phyloP scores from a whole-genome alignment of 1,140 invertebrate genomes.

The Drosophila miranda region DNA sequence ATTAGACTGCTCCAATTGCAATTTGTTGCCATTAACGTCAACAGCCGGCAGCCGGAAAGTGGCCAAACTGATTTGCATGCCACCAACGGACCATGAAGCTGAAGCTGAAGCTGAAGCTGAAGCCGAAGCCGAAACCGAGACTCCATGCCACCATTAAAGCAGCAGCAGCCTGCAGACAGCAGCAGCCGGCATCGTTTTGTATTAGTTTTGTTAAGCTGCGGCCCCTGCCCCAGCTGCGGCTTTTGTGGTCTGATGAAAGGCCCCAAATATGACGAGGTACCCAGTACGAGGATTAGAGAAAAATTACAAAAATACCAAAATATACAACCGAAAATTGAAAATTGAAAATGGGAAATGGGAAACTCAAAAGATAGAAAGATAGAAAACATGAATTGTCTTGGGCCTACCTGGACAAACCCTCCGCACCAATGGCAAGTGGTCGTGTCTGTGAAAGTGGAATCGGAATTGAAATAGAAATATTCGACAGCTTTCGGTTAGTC shows the following conservation, averaged over 20 bases:
- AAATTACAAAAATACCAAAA: conserved; percentile 19
- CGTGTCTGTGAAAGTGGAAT: conserved; percentile 84
- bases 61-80: conserved; percentile 73
- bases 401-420: conserved; percentile 81
- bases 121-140: conserved; percentile 51
- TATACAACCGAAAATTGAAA: conserved; percentile 4
- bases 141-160: conserved; percentile 36
- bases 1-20: conserved; percentile 67
- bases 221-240: conserved; percentile 35
- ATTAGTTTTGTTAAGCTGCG: conserved; percentile 62
- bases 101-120: conserved; percentile 51
- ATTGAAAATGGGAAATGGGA: conserved; percentile 22
- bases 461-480: conserved; percentile 29
- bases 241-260: conserved; percentile 37
- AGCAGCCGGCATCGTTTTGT: conserved; percentile 58
- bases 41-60: conserved; percentile 48
- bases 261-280: conserved; percentile 15
- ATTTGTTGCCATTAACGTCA: conserved; percentile 78
- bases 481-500: conserved; percentile 84
- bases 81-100: conserved; percentile 63
- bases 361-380: conserved; percentile 28
- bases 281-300: conserved; percentile 12
- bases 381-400: conserved; percentile 43
- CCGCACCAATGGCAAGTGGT: conserved; percentile 84
- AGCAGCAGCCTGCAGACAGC: conserved; percentile 17